Percentiles rank a stretch among this genome's conserved stretches.
phyloP scores from a whole-genome alignment of 1,140 invertebrate genomes.

The Drosophila pruinosa region DNA sequence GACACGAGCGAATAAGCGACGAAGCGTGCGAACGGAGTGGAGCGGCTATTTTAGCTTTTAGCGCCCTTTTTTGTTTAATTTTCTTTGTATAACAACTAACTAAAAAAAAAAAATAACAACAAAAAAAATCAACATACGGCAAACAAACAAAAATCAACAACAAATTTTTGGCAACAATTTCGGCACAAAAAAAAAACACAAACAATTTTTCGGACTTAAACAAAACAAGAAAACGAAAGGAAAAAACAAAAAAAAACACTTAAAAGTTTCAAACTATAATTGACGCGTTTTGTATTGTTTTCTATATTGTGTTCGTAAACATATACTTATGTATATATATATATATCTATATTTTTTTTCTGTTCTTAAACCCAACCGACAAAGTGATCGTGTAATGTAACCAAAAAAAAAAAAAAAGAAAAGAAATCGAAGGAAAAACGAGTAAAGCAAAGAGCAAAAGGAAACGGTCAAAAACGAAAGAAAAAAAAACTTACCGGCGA shows the following conservation, averaged over 20 bases:
- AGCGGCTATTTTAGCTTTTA: slow-evolving; percentile 78
- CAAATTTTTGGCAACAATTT: slow-evolving; percentile 67
- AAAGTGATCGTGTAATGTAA: slow-evolving; percentile 52
- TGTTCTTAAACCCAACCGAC: slow-evolving; percentile 7
- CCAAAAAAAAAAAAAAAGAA: not conserved
- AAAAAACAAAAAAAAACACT: slow-evolving; percentile 22
- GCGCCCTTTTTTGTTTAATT: slow-evolving; percentile 82
- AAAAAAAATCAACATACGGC: slow-evolving; percentile 29
- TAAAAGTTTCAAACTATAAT: slow-evolving; percentile 40
- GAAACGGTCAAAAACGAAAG: slow-evolving; percentile 19
- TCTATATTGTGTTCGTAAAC: slow-evolving; percentile 69
- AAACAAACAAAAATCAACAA: slow-evolving; percentile 41
- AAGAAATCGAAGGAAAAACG: too few species aligned
- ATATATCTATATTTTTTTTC: too few species aligned
- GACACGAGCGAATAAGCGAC: slow-evolving; percentile 68
- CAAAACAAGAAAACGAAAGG: slow-evolving; percentile 27
- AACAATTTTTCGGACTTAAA: slow-evolving; percentile 48
- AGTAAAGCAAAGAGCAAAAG: slow-evolving; percentile 10
- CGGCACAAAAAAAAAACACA: slow-evolving; percentile 45
- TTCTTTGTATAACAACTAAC: slow-evolving; percentile 52
- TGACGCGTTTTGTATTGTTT: slow-evolving; percentile 43
- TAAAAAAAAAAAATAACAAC: slow-evolving; percentile 33
- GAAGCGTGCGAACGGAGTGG: slow-evolving; percentile 74
- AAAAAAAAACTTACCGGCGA: slow-evolving; percentile 44
- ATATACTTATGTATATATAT: too few species aligned